Evolutionary conservation across 2,797 vertebrate species (phyloP).

Genomic region (Sebastes itinus): DNA sequence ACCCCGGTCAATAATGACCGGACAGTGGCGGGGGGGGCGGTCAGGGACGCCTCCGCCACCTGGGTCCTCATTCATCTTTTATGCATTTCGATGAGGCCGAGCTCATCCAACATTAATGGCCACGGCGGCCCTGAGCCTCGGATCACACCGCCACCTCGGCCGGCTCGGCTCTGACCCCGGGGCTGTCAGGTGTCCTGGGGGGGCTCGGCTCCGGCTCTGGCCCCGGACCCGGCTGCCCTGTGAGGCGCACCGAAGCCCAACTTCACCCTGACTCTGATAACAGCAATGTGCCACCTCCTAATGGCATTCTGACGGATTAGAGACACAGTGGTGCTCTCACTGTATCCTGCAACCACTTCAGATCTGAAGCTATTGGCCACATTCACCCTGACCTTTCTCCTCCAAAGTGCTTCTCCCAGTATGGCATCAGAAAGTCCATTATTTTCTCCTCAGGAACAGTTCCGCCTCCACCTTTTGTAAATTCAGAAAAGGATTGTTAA

Average conservation of each 20-base stretch:
- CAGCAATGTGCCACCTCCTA: conserved; percentile 36
- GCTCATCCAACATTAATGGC: conserved; percentile 82
- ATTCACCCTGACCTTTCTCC: conserved; percentile 30
- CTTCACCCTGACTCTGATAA: conserved; percentile 22
- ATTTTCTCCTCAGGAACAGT: conserved; percentile 51
- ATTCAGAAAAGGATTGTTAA: conserved; percentile 13
- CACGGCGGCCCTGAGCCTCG: conserved; percentile 31
- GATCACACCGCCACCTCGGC: conserved; percentile 16
- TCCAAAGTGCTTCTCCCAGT: conserved; percentile 34
- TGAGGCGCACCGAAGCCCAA: not conserved
- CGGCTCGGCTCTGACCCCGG: conserved; percentile 1
- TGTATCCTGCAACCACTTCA: conserved; percentile 8
- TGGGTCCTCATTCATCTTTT: conserved; percentile 60
- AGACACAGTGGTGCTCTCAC: not conserved
- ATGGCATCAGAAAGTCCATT: conserved; percentile 56
- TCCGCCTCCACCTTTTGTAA: conserved; percentile 2
- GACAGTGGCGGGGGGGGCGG: conserved; percentile 28
- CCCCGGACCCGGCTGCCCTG: not conserved
- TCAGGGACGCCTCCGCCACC: conserved; percentile 59
- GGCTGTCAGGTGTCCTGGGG: conserved; percentile 3
- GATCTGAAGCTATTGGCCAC: conserved; percentile 7
- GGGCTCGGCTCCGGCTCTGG: not conserved
- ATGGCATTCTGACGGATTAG: conserved; percentile 43
- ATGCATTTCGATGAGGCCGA: conserved; percentile 56
- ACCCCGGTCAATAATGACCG: conserved; percentile 72